phyloP scores from a whole-genome alignment of 1,140 invertebrate genomes.

The Drosophila kepulauana region DNA sequence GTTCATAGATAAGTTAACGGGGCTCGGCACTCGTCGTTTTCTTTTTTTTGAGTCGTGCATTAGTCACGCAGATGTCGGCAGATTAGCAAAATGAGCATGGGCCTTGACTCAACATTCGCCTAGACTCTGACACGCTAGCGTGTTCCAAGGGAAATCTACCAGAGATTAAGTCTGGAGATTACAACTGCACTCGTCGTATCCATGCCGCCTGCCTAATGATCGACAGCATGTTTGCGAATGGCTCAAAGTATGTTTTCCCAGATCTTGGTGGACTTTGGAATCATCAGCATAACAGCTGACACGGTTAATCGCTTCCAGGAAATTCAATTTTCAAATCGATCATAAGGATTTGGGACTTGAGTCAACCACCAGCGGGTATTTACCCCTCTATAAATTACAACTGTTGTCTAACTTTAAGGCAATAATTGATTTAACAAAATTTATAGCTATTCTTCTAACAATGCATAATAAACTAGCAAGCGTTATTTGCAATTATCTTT shows the following conservation, averaged over 20 bases:
- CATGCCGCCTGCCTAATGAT: conserved; percentile 20
- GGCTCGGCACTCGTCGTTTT: not conserved
- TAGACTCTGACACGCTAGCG: not conserved
- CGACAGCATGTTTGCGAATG: not conserved
- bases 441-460: not conserved
- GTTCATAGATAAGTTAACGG: conserved; percentile 31
- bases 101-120: not conserved
- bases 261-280: conserved; percentile 11
- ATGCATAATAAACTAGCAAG: not conserved
- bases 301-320: conserved; percentile 10
- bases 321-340: conserved; percentile 9
- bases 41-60: conserved; percentile 6
- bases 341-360: not conserved
- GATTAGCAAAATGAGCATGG: conserved; percentile 29
- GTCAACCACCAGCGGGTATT: not conserved
- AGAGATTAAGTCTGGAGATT: conserved; percentile 30
- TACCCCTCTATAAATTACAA: conserved; percentile 17
- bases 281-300: not conserved
- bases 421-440: not conserved
- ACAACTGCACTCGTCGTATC: too few relatives aligned
- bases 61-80: conserved; percentile 41
- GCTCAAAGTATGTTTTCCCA: not conserved
- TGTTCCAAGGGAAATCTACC: conserved; percentile 3
- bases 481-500: not conserved
- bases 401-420: not conserved